Percentiles rank a stretch among this genome's conserved stretches.
phyloP scores from a whole-genome alignment of 2,113 vertebrate species.

The Hemiprocne comata region DNA sequence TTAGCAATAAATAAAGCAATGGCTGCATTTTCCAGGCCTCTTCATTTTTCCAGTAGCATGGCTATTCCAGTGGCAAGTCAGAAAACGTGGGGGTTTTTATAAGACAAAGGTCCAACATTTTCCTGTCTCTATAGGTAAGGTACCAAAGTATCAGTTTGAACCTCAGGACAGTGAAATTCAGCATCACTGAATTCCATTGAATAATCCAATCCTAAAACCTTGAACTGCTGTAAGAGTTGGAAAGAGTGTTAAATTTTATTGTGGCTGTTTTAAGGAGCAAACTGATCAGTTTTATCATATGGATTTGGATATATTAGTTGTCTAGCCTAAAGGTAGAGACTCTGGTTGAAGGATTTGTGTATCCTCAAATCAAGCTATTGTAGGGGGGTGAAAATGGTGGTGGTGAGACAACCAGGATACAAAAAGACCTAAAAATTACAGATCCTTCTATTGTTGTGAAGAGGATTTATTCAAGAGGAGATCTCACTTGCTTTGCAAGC shows the following conservation, averaged over 20 bases:
- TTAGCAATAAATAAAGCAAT: background rate
- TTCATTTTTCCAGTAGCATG: background rate
- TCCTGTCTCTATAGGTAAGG: accelerated
- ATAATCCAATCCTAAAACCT: background rate
- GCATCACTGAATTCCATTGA: background rate
- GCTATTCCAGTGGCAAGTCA: background rate
- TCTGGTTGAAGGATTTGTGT: background rate
- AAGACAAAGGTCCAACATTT: accelerated
- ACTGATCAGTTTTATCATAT: background rate
- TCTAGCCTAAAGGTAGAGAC: background rate
- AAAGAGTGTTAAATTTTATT: background rate
- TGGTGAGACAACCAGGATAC: too few relatives aligned
- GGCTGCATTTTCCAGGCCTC: background rate
- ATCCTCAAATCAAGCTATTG: background rate
- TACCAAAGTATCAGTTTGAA: background rate
- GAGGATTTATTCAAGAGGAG: background rate
- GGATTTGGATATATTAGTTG: background rate
- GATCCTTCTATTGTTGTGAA: background rate
- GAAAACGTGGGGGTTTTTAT: accelerated
- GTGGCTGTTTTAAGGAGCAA: background rate
- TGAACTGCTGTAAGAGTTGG: background rate
- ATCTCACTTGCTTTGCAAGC: background rate
- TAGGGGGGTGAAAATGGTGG: background rate
- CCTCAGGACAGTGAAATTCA: background rate
- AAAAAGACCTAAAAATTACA: background rate